Base-by-base conservation (phyloP, 2,113 vertebrate genomes). In the Sapayoa aenigma region DNA sequence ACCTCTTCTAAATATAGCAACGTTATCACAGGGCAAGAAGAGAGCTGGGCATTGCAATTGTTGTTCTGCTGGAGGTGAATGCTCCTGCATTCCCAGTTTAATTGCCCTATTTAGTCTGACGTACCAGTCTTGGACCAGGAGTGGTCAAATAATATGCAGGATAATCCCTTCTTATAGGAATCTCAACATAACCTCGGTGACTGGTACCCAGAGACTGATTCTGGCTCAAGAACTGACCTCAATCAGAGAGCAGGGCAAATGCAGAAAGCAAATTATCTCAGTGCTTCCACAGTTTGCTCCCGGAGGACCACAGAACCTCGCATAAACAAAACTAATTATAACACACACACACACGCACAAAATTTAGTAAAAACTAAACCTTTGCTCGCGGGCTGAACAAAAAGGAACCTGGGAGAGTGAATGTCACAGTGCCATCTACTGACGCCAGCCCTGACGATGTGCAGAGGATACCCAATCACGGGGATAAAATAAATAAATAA, bases 311-410 rank as follows among this genome's bases (percentile, higher is more conserved):
- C 65, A 94, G 94, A 95, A 93, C 89, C 89, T 95, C 69, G 95
- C 96, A 97, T 96, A 96, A 97, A 97, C 94, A 97, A 91, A 97
- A 94, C 95, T 93, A 96, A 97, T 97, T 96, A 97, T 93, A 95
- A 96, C 65, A 53, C 84, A 63, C n/a, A 86, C 80, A 86, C 75
- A 55, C 19, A 65, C 18, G 79, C 59, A 73, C 16, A 76, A 91
- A 91, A 78, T 44, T 8, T 53, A 13, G 16, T 80, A 20, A 93
- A 83, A 94, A 77, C 75, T 69, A 66, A 5, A 95, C 52, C 94
- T 78, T 79, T 47, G 68, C 94, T 81, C 16, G 60, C 12, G 10
- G 86, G 84, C 86, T 75, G 88, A 92, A 92, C 86, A 81, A 97
- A 93, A 93, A 94, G 63, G 68, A 8, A 28, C 56, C 39, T 47